Conservation (phyloP, 1,140 invertebrate genomes). For the Apis florea region DNA sequence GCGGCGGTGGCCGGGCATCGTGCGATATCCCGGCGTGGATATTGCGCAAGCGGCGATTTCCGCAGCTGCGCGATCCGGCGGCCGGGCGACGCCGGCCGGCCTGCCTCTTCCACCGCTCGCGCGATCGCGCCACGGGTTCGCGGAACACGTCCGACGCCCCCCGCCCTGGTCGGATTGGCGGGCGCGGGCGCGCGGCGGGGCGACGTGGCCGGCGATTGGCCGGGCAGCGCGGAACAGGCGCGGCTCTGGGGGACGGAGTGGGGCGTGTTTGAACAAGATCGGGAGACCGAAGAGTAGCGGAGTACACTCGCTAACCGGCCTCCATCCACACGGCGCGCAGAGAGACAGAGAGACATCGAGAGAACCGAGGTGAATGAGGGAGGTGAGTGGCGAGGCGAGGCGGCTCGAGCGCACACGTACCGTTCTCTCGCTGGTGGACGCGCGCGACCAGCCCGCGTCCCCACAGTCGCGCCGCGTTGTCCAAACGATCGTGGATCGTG, state of each 20-base stretch:
- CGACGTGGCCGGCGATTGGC: neutral
- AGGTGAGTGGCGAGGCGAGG: conserved; percentile 58
- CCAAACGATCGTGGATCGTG: conserved; percentile 28
- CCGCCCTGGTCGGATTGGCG: conserved; percentile 4
- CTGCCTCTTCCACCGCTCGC: neutral
- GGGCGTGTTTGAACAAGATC: conserved; percentile 80
- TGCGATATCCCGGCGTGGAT: neutral
- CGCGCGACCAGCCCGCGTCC: conserved; percentile 23
- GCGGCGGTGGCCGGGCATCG: conserved; percentile 41
- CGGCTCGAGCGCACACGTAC: conserved; percentile 60
- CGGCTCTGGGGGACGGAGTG: conserved; percentile 40
- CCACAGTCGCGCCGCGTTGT: conserved; percentile 47
- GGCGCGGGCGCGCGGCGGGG: neutral
- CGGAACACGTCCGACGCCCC: neutral
- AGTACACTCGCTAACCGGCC: conserved; percentile 79
- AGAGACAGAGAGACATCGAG: conserved; percentile 57
- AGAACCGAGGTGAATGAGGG: conserved; percentile 51
- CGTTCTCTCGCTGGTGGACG: conserved; percentile 44
- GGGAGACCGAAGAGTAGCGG: conserved; percentile 75
- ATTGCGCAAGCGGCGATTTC: conserved; percentile 52
- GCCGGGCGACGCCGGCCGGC: neutral
- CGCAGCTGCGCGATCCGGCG: conserved; percentile 53
- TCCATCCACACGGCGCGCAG: conserved; percentile 76
- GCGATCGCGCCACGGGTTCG: conserved; percentile 31
- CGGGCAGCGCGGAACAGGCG: conserved; percentile 22